Evolutionary conservation across 2,113 vertebrate species (phyloP).

Genomic region (Scophthalmus maximus): DNA sequence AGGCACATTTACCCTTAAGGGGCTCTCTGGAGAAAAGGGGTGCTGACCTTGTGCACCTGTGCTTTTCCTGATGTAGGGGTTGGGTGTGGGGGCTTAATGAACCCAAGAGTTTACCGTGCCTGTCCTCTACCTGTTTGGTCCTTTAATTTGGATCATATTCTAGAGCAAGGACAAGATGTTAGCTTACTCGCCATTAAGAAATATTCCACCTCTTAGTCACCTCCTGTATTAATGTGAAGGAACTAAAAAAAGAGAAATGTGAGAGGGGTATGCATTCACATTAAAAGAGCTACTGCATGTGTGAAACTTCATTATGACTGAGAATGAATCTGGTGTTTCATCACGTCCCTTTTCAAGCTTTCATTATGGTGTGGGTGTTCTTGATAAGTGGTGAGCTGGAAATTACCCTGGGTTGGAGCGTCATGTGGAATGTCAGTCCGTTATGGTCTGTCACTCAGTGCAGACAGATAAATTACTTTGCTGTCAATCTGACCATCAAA

Average conservation of each 20-base stretch:
- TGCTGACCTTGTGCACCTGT: slow-evolving; percentile 77
- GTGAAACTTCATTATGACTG: slow-evolving; percentile 87
- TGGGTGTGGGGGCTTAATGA: slow-evolving; percentile 32
- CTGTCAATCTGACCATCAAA: slow-evolving; percentile 86
- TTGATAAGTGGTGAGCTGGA: slow-evolving; percentile 93
- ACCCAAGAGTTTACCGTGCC: slow-evolving; percentile 35
- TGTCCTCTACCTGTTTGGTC: slow-evolving; percentile 55
- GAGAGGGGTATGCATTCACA: background rate
- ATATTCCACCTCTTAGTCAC: slow-evolving; percentile 12
- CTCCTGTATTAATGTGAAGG: background rate
- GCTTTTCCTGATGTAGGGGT: slow-evolving; percentile 47
- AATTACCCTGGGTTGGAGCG: slow-evolving; percentile 87
- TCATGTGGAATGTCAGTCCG: slow-evolving; percentile 86
- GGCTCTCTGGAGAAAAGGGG: slow-evolving; percentile 61
- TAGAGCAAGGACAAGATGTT: slow-evolving; percentile 49
- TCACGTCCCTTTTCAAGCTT: slow-evolving; percentile 59
- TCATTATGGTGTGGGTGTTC: slow-evolving; percentile 82
- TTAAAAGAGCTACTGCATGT: slow-evolving; percentile 74
- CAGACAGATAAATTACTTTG: slow-evolving; percentile 87
- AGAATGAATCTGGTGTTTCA: slow-evolving; percentile 85
- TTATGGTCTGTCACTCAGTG: slow-evolving; percentile 89
- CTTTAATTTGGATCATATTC: slow-evolving; percentile 33
- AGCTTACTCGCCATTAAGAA: slow-evolving; percentile 38
- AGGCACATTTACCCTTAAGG: slow-evolving; percentile 73
- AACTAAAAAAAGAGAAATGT: background rate